Base-by-base conservation (phyloP, 1,140 invertebrate genomes). In the Zaprionus kolodkinae region DNA sequence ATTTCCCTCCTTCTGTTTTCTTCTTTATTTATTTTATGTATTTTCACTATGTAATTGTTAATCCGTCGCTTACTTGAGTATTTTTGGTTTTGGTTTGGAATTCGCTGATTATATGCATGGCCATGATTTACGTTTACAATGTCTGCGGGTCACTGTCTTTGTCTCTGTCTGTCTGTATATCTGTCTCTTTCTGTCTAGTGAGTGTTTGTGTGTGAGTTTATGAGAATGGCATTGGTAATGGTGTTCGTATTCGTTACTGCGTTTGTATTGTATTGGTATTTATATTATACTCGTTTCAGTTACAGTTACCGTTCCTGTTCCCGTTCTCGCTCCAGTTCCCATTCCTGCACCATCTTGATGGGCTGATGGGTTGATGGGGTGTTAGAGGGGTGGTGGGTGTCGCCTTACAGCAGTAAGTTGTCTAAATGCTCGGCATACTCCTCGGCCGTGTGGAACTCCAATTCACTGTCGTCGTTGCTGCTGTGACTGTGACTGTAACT, bases 101-200 rank as follows among this genome's bases (percentile, higher is more conserved):
- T 87, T 78, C 84, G 74, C 84, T 88, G 85, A 87, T 87, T 87
- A 88, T 87, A 87, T 87, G 84, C 85, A 87, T 87, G 84, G 84
- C 85, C 84, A 89, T 87, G 84, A 87, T 83, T 75, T 88, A 83
- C 84, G 79, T 87, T 87, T 83, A 87, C 83, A 79, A 86, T 86
- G 83, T 82, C 56, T 69, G 56, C 59, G 56, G 40, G 59, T 57
- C 30, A 61, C 50, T 71, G 25, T 76, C 33, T 68, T 15, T 78
- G 60, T 75, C 56, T 3, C 35, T 73, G 68, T 66, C 40, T 9
- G n/a, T 43, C 40, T 43, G 25, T 76, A 17, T 68, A n/a, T 74
- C 35, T 70, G 60, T 75, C 56, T 73, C 35, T 73, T 65, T 66
- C 40, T 15, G 40, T 15, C n/a, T 43, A 9, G n/a, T 15, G 7